Evolutionary conservation across 2,888 invertebrate genomes (phyloP), one percentile per base, ranked within the genome.

Genomic region (Macrosoma leucophasiata): DNA sequence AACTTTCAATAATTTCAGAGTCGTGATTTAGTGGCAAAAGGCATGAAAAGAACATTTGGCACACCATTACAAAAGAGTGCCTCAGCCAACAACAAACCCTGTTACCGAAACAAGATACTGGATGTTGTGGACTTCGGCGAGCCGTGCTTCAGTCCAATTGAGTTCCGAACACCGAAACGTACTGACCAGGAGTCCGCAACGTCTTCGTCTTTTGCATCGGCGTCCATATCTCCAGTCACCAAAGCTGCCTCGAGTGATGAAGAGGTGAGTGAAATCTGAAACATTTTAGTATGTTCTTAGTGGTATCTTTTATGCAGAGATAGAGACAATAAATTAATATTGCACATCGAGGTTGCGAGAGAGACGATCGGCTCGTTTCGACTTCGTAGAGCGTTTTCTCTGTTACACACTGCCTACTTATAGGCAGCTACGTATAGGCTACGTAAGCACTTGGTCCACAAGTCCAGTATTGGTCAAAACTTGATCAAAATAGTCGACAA

Each of bases 1-100:
- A n/a, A n/a, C n/a, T n/a, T n/a, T n/a, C n/a, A n/a, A n/a, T n/a
- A n/a, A n/a, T n/a, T n/a, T n/a, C 56, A 82, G 82, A 64, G 68
- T 41, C 61, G 55, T 6, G 67, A 73, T 36, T 43, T 62, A 21
- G 66, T 67, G 4, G 44, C 64, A 1, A 73, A 73, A 46, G 82
- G 77, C 1, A 74, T 84, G 73, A 76, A 75, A 44, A 74, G 84
- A 12, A 76, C 77, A 10, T 84, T 82, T 36, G 82, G 69, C 2
- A 81, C 82, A 0, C 84, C 84, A 0, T 36, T 76, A 2, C 70
- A 63, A 17, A 64, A 61, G 27, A 52, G 52, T 0, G 33, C 47
- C 0, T 30, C 54, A 1, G 41, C 49, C 1, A 52, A 37, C 15
- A 55, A 51, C 4, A 77, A 73, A 33, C 58, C 64, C 0, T 63